Conservation (phyloP, 2,888 invertebrate species). For the Eupithecia abbreviata region DNA sequence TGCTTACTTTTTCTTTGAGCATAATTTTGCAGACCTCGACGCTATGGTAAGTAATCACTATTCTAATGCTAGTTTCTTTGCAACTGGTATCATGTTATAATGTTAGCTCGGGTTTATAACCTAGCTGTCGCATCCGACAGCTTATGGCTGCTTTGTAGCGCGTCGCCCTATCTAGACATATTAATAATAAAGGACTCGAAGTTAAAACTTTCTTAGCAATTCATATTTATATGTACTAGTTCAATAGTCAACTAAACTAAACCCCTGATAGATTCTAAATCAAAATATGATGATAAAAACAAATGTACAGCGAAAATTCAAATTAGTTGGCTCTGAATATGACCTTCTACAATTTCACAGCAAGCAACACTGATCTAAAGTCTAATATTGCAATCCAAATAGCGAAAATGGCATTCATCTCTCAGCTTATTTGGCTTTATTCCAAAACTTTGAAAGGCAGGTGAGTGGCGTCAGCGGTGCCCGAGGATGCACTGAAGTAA, state of each 20-base stretch:
- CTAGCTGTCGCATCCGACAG: too few species aligned
- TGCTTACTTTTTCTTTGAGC: too few species aligned
- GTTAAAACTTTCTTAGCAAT: background rate
- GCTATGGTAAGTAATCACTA: too few species aligned
- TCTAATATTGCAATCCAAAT: background rate
- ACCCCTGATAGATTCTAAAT: conserved; percentile 26
- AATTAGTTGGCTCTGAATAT: background rate
- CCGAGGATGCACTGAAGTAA: conserved; percentile 64
- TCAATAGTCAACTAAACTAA: background rate
- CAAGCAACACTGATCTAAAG: conserved; percentile 29
- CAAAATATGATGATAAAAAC: conserved; percentile 33
- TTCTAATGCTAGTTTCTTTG: too few species aligned
- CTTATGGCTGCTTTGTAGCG: too few species aligned
- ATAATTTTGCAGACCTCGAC: too few species aligned
- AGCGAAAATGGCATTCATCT: background rate
- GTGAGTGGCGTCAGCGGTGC: conserved; percentile 62
- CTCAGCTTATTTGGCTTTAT: conserved; percentile 44
- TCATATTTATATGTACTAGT: background rate
- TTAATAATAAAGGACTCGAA: background rate
- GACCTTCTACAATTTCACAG: conserved; percentile 11
- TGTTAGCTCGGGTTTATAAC: too few species aligned
- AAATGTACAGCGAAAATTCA: background rate
- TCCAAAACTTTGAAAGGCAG: conserved; percentile 76
- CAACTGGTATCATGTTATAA: too few species aligned
- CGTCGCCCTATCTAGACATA: too few species aligned